Conservation (phyloP, 2,888 invertebrate species). For the Odontomyia ornata region DNA sequence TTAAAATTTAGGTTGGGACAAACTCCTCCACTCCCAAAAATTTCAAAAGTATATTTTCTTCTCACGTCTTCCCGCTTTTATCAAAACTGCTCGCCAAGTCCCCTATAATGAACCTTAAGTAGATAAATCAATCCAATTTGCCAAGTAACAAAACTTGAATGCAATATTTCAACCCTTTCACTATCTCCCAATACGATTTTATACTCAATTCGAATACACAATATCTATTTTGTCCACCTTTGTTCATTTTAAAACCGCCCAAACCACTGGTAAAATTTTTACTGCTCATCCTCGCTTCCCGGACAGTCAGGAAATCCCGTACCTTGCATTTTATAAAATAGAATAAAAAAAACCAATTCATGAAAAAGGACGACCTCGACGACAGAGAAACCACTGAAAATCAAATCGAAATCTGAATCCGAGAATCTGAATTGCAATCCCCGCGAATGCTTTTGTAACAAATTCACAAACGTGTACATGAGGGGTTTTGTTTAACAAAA, state of each 20-base stretch:
- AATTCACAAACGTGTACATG: conserved; percentile 42
- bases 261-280: conserved; percentile 28
- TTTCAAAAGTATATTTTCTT: too few relatives aligned
- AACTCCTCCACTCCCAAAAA: too few relatives aligned
- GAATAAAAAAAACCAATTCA: not conserved
- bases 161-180: conserved; percentile 15
- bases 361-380: conserved; percentile 6
- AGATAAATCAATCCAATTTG: conserved; percentile 34
- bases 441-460: conserved; percentile 43
- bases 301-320: not conserved
- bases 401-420: conserved; percentile 20
- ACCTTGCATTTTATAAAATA: not conserved
- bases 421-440: not conserved
- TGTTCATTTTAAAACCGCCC: conserved; percentile 38
- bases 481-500: conserved; percentile 39
- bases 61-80: too few relatives aligned
- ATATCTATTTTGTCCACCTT: conserved; percentile 31
- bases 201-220: conserved; percentile 19
- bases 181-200: conserved; percentile 3
- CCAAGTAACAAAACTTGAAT: conserved; percentile 11
- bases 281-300: conserved; percentile 19
- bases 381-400: conserved; percentile 38
- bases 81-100: too few relatives aligned
- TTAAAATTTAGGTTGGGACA: too few relatives aligned
- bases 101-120: conserved; percentile 13